phyloP scores from a whole-genome alignment of 2,113 vertebrate species.

The Trachemys scripta region DNA sequence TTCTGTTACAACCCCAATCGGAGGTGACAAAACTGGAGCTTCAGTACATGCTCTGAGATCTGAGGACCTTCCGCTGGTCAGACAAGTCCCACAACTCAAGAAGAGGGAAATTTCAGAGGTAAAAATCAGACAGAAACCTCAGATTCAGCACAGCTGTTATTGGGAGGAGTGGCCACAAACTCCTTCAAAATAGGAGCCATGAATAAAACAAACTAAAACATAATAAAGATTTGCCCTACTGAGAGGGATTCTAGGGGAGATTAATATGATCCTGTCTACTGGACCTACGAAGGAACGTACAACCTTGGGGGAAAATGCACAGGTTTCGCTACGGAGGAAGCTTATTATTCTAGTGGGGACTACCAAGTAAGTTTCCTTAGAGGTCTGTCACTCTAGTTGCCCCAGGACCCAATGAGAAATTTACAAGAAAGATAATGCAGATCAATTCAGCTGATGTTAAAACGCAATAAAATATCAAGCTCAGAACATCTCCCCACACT shows the following conservation, averaged over 20 bases:
- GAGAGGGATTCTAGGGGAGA: background rate
- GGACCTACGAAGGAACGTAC: background rate
- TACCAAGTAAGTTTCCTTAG: slow-evolving; percentile 1
- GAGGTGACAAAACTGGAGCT: background rate
- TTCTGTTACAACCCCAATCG: background rate
- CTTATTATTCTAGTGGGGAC: slow-evolving; percentile 7
- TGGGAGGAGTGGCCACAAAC: background rate
- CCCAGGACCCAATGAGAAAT: slow-evolving; percentile 1
- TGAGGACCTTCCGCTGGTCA: background rate
- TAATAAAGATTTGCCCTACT: background rate
- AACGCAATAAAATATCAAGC: background rate
- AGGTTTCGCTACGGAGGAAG: background rate
- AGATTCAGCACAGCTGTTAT: background rate
- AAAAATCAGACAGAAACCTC: background rate
- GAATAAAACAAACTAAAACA: background rate
- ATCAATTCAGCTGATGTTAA: background rate
- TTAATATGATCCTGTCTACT: background rate
- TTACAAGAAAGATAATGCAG: background rate
- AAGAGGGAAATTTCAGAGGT: background rate
- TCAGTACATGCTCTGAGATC: background rate
- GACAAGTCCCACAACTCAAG: background rate
- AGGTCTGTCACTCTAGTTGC: slow-evolving; percentile 41
- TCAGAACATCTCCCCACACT: background rate
- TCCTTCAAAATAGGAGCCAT: fast-evolving
- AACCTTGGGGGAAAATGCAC: background rate